Percentiles rank a stretch among this genome's conserved stretches.
phyloP scores from a whole-genome alignment of 2,888 invertebrate genomes.

The Agonum fuliginosum region DNA sequence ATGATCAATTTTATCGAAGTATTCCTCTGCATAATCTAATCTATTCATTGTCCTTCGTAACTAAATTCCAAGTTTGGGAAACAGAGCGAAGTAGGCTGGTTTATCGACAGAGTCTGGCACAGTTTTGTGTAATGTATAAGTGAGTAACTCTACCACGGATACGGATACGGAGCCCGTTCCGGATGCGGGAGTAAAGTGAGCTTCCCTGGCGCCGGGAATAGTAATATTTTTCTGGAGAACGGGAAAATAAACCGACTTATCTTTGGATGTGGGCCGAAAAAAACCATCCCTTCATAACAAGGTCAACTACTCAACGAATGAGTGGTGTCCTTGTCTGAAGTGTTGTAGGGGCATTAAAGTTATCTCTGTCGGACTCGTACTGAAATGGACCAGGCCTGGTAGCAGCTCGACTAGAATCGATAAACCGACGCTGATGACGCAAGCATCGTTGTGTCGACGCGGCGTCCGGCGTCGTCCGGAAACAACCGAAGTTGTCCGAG shows the following conservation, averaged over 20 bases:
- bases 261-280: slow-evolving; percentile 69
- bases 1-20: slow-evolving; percentile 31
- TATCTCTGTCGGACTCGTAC: slow-evolving; percentile 29
- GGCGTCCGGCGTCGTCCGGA: slow-evolving; percentile 69
- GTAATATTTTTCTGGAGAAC: slow-evolving; percentile 18
- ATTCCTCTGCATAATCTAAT: slow-evolving; percentile 32
- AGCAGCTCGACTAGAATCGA: slow-evolving; percentile 68
- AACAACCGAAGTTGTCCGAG: slow-evolving; percentile 69
- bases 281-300: slow-evolving; percentile 56
- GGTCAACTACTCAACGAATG: slow-evolving; percentile 52
- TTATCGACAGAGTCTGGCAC: slow-evolving; percentile 22
- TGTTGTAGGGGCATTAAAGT: not conserved
- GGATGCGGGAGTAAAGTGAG: not conserved
- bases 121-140: not conserved
- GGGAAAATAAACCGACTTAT: slow-evolving; percentile 71
- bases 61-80: slow-evolving; percentile 23
- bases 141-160: no score
- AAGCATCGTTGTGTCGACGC: slow-evolving; percentile 70
- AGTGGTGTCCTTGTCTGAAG: not conserved
- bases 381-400: slow-evolving; percentile 39
- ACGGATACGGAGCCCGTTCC: no score
- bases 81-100: slow-evolving; percentile 19
- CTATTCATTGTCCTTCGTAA: slow-evolving; percentile 24
- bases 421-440: slow-evolving; percentile 73
- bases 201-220: slow-evolving; percentile 16